phyloP scores from a whole-genome alignment of 1,140 invertebrate species.

The Hermatobates lingyangjiaoensis region DNA sequence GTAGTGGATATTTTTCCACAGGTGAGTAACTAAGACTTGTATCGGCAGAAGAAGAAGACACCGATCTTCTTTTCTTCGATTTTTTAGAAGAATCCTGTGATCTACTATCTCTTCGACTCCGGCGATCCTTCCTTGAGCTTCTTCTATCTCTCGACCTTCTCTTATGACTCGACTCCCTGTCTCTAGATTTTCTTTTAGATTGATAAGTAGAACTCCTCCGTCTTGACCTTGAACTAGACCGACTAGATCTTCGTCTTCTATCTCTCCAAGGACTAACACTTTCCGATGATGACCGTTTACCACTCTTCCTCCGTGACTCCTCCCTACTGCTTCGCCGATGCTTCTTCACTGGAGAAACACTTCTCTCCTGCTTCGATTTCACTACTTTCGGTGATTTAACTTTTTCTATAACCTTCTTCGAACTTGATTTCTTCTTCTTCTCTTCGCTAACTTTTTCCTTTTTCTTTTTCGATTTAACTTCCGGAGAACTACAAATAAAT shows the following conservation, averaged over 20 bases:
- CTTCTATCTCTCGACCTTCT: conserved; percentile 1
- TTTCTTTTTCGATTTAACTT: conserved; percentile 11
- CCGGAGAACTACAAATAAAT: conserved; percentile 11
- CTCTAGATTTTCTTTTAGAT: conserved; percentile 1
- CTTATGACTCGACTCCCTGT: background rate
- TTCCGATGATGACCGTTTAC: background rate
- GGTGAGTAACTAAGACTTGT: conserved; percentile 18
- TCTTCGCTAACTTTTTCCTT: conserved; percentile 2
- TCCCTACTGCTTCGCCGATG: background rate
- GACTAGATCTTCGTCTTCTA: conserved; percentile 1
- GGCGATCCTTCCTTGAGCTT: conserved; percentile 1
- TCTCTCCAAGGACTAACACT: background rate
- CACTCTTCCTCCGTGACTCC: background rate
- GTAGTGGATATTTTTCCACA: conserved; percentile 16
- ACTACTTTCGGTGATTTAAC: conserved; percentile 1
- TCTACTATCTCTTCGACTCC: no score
- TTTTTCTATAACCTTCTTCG: no score
- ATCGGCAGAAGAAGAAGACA: background rate
- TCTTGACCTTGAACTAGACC: background rate
- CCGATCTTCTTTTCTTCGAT: background rate
- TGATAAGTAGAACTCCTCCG: background rate
- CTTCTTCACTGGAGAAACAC: background rate
- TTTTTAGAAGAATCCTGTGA: no score
- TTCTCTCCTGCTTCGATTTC: background rate
- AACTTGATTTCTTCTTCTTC: conserved; percentile 5